These are phyloP conservation scores for Python bivittatus DNA, from an alignment of 2,113 vertebrate genomes.

Conservation along the genomic window DNA sequence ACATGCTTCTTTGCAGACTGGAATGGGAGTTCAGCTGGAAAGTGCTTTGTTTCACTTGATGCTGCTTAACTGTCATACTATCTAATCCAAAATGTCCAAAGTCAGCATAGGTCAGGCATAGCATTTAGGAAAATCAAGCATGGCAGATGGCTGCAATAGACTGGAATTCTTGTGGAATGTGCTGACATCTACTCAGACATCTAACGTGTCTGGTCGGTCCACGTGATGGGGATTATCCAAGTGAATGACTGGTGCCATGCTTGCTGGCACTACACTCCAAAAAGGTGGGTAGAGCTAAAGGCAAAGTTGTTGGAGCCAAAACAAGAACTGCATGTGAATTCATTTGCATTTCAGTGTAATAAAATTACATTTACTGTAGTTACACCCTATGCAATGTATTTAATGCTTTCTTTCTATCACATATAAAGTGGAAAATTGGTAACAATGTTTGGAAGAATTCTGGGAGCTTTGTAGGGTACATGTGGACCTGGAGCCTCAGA, in stretches of 20 bases:
- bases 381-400: not conserved
- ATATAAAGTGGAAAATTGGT: not conserved
- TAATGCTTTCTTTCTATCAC: not conserved
- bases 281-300: not conserved
- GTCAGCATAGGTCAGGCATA: not conserved
- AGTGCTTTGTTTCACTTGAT: not conserved
- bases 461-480: not conserved
- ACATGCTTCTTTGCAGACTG: not conserved
- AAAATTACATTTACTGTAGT: not conserved
- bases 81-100: not conserved
- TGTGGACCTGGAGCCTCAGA: not conserved
- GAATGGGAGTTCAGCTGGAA: not conserved
- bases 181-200: not conserved
- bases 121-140: not conserved
- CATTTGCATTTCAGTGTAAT: not conserved
- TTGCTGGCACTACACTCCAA: not conserved
- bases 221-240: not conserved
- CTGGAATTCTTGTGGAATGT: not conserved
- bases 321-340: not conserved
- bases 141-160: not conserved
- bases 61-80: not conserved
- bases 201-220: not conserved
- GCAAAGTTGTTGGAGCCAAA: not conserved
- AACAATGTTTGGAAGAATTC: not conserved
- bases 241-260: not conserved